Base-by-base conservation (phyloP, 2,888 invertebrate genomes). In the Masnerella sp. region DNA sequence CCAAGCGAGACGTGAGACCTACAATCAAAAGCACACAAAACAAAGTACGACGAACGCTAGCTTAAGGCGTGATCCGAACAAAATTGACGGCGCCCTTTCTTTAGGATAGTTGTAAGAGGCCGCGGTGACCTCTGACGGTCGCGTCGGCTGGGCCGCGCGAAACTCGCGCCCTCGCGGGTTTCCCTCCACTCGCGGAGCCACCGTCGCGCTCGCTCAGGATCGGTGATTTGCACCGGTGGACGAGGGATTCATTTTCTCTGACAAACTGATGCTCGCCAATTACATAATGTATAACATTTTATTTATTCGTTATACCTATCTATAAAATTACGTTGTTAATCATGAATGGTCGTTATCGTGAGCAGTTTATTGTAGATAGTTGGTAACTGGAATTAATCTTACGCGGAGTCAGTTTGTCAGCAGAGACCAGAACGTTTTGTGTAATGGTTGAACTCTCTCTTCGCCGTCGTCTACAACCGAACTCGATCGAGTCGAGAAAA, bases 21-120 rank as follows among this genome's bases (percentile, higher is more conserved):
- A 73, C 75, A 76, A 76, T 76, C 75, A 76, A 76, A 76, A 69
- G n/a, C 42, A 62, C 47, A 51, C 56, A 68, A 70, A 61, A 65
- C 62, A 71, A 65, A 59, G 40, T 58, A 72, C 61, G 61, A 73
- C 71, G 49, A 56, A 62, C 42, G 43, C 47, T 59, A 52, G 69
- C 42, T 49, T 51, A 61, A 49, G 42, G 68, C 61, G 58, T 47
- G 8, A 14, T 36, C 18, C 45, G 34, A 45, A 43, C 45, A 30
- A 34, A 59, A 22, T 56, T 51, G 30, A 38, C 15, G 43, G 58
- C 56, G 74, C 65, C 70, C 61, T 54, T 20, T 49, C 15, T 25
- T 54, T 64, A 70, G 56, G 25, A 15, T 70, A 64, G 47, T 56
- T 49, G 32, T 49, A 56, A 47, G 22, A 64, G 42, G 70, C 42